Conservation (phyloP, 1,140 invertebrate genomes). For the Rhyzopertha dominica region DNA sequence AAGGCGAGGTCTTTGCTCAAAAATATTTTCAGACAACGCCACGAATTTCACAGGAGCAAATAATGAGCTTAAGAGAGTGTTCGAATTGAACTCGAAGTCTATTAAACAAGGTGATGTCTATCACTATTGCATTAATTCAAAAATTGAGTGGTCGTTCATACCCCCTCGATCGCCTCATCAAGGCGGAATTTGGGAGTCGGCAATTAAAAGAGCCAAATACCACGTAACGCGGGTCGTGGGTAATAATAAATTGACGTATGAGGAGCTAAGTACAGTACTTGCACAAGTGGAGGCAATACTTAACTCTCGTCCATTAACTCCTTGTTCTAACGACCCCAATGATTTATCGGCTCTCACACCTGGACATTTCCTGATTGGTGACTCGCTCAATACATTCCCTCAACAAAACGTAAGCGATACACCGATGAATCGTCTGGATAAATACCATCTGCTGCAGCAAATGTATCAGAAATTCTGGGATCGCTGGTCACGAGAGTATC, state of each 20-base stretch:
- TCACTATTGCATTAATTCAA: constrained; percentile 42
- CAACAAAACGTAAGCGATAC: constrained; percentile 9
- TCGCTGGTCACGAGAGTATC: constrained; percentile 21
- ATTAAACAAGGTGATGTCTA: constrained; percentile 43
- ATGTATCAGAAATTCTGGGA: constrained; percentile 22
- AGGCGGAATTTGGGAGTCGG: constrained; percentile 25
- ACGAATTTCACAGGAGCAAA: constrained; percentile 30
- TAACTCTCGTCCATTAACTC: constrained; percentile 37
- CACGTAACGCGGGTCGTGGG: constrained; percentile 36
- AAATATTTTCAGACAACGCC: constrained; percentile 35
- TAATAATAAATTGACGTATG: constrained; percentile 18
- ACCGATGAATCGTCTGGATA: neutral
- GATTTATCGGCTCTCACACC: constrained; percentile 34
- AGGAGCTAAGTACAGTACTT: constrained; percentile 27
- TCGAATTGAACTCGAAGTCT: constrained; percentile 17
- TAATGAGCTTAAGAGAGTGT: neutral
- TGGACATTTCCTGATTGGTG: constrained; percentile 43
- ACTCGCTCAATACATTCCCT: constrained; percentile 24
- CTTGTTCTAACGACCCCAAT: constrained; percentile 28
- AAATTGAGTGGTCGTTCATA: constrained; percentile 35
- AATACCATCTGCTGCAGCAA: constrained; percentile 15
- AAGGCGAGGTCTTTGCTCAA: constrained; percentile 16
- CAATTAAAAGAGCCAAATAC: constrained; percentile 22
- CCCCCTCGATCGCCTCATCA: constrained; percentile 23
- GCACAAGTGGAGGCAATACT: constrained; percentile 31